Conservation (phyloP, 2,888 invertebrate species). For the Cryptus viduatorius region DNA sequence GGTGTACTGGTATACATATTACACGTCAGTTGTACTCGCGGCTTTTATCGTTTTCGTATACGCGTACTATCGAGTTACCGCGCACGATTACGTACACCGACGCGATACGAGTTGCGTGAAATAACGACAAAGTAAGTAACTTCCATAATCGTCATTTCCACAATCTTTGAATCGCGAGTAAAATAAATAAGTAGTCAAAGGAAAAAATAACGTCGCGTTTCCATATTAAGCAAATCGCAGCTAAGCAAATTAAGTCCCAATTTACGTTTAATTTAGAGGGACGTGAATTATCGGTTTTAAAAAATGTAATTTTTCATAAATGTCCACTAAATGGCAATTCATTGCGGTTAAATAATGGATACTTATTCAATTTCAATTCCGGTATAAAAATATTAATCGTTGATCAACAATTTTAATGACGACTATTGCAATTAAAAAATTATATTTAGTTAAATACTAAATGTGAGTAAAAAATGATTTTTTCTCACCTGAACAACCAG, state of each 20-base stretch:
- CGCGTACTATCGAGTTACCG: conserved; percentile 15
- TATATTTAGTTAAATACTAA: neutral
- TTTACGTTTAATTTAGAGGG: too few relatives aligned
- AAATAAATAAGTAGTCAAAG: too few relatives aligned
- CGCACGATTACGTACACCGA: conserved; percentile 5
- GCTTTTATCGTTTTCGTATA: conserved; percentile 8
- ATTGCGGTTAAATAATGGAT: too few relatives aligned
- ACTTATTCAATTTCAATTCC: too few relatives aligned
- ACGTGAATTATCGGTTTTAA: too few relatives aligned
- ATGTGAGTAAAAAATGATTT: neutral
- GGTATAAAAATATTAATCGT: too few relatives aligned
- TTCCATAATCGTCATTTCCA: neutral
- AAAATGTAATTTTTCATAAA: too few relatives aligned
- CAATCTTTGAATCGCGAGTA: neutral
- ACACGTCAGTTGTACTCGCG: neutral
- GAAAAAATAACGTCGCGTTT: too few relatives aligned
- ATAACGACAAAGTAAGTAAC: neutral
- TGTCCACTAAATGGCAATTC: neutral
- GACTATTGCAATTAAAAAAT: too few relatives aligned
- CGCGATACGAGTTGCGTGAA: neutral
- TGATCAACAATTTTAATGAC: too few relatives aligned
- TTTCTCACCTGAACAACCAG: conserved; percentile 88
- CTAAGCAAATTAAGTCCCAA: too few relatives aligned
- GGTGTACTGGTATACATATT: conserved; percentile 3
- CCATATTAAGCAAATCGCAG: too few relatives aligned